phyloP scores from a whole-genome alignment of 2,113 vertebrate genomes.

The Oreochromis tanganicae region DNA sequence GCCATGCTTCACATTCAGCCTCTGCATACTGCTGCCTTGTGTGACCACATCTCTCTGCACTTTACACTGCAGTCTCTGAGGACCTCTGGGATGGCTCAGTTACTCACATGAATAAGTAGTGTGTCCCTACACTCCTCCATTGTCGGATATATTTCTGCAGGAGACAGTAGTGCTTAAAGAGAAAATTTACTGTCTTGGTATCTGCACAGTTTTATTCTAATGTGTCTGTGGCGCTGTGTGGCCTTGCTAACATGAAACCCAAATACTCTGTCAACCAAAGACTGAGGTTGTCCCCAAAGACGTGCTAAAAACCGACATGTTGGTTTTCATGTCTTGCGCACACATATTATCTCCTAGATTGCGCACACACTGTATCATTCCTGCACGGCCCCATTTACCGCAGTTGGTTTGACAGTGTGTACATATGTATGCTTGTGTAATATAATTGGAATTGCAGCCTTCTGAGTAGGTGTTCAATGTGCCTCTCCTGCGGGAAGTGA shows the following conservation, averaged over 20 bases:
- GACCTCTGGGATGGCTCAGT: neutral
- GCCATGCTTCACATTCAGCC: neutral
- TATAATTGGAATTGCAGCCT: constrained; percentile 13
- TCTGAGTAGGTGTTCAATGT: constrained; percentile 2
- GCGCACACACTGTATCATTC: neutral
- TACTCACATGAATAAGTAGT: neutral
- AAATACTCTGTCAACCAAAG: neutral
- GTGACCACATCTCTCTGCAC: neutral
- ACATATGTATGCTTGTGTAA: neutral
- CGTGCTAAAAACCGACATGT: neutral
- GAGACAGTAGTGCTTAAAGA: neutral
- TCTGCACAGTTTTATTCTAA: neutral
- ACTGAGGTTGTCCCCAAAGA: neutral
- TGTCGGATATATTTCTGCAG: constrained; percentile 1
- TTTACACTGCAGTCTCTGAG: neutral
- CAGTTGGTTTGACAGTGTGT: constrained; percentile 13
- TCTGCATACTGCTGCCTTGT: constrained; percentile 1
- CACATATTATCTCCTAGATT: neutral
- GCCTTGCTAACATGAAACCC: neutral
- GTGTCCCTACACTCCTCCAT: neutral
- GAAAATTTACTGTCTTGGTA: neutral
- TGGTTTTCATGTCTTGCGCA: neutral
- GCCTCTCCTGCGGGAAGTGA: neutral
- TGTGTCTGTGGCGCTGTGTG: neutral
- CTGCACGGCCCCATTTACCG: neutral